phyloP scores from a whole-genome alignment of 2,797 vertebrate species.

The Crenichthys baileyi region DNA sequence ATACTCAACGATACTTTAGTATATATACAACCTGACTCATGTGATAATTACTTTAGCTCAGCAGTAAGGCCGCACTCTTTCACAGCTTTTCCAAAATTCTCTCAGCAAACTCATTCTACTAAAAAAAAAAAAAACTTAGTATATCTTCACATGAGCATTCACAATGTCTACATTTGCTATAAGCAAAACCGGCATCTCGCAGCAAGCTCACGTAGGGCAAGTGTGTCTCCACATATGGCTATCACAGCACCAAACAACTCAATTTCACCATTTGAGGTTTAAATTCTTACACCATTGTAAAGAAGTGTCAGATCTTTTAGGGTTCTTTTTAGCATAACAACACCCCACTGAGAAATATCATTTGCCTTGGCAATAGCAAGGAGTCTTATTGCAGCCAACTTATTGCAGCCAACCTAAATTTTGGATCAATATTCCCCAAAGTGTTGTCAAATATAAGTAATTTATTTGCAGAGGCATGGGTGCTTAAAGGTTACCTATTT shows the following conservation, averaged over 20 bases:
- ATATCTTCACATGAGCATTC: no score
- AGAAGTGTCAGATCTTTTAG: neutral
- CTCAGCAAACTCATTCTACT: no score
- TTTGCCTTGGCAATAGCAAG: neutral
- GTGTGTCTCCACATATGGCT: neutral
- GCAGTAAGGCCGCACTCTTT: no score
- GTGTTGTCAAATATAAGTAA: neutral
- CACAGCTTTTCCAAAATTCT: no score
- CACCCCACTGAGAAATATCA: neutral
- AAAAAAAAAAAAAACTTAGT: no score
- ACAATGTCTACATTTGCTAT: no score
- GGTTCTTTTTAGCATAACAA: neutral
- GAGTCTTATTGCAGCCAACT: neutral
- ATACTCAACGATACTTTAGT: no score
- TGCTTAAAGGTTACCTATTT: conserved; percentile 12
- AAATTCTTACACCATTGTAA: neutral
- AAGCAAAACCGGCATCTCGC: no score
- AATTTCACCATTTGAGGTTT: neutral
- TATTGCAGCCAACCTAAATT: no score
- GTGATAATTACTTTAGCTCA: no score
- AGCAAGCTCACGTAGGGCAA: neutral
- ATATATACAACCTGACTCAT: no score
- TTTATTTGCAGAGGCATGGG: conserved; percentile 6
- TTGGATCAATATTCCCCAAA: neutral
- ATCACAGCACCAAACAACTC: neutral